Conservation (phyloP, 2,797 vertebrate genomes). For the Parotocinclus haroldoi region DNA sequence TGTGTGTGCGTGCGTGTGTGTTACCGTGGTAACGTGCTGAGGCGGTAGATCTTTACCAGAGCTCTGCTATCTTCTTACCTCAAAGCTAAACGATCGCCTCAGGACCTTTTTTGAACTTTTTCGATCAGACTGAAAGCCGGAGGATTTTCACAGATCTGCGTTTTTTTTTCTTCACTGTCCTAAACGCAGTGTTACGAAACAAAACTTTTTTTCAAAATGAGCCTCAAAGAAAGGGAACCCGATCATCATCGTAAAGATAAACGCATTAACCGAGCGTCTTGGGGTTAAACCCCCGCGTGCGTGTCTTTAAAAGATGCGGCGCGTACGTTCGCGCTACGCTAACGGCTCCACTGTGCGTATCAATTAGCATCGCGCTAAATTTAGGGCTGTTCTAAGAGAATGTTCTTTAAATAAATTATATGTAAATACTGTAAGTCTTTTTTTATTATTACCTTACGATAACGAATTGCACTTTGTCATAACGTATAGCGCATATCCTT, state of each 20-base stretch:
- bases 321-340: slow-evolving; percentile 23
- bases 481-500: slow-evolving; percentile 61
- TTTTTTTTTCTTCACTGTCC: too few species aligned
- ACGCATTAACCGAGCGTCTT: slow-evolving; percentile 25
- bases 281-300: slow-evolving; percentile 52
- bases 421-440: slow-evolving; percentile 72
- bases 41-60: too few species aligned
- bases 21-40: too few species aligned
- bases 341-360: slow-evolving; percentile 44
- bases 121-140: too few species aligned
- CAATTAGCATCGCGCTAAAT: slow-evolving; percentile 38
- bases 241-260: background rate
- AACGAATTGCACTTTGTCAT: slow-evolving; percentile 79
- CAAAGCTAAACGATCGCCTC: too few species aligned
- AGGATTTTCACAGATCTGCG: too few species aligned
- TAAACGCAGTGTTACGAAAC: too few species aligned
- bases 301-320: slow-evolving; percentile 58
- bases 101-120: too few species aligned
- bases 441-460: slow-evolving; percentile 58
- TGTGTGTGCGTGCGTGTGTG: too few species aligned
- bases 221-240: too few species aligned
- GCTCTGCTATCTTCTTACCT: too few species aligned
- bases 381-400: slow-evolving; percentile 55
- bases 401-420: slow-evolving; percentile 71
- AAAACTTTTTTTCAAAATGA: too few species aligned